Conservation (phyloP, 2,888 invertebrate genomes). For the Glomeris marginata region DNA sequence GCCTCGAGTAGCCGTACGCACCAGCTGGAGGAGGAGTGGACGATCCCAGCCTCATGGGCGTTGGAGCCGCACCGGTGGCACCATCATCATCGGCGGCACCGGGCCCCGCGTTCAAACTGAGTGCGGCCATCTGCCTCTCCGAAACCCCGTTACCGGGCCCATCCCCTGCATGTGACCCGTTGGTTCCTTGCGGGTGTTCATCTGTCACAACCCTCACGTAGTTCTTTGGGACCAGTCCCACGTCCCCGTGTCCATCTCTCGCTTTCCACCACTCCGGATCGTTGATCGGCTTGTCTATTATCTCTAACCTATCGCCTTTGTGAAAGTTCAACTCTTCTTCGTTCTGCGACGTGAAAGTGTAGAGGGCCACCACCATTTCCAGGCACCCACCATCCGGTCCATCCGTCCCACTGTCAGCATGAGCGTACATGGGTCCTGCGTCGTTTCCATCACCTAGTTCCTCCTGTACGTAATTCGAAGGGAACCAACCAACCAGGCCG, state of each 20-base stretch:
- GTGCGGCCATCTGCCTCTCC: conserved; percentile 8
- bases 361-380: conserved; percentile 88
- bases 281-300: conserved; percentile 85
- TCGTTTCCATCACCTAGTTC: conserved; percentile 37
- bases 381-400: conserved; percentile 29
- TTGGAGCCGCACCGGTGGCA: no score
- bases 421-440: conserved; percentile 79
- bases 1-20: conserved; percentile 37
- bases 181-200: conserved; percentile 5
- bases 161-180: conserved; percentile 15
- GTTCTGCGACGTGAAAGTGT: conserved; percentile 79
- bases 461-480: conserved; percentile 79
- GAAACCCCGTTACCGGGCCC: conserved; percentile 10
- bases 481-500: conserved; percentile 73
- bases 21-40: not conserved
- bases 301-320: conserved; percentile 90
- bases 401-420: conserved; percentile 68
- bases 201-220: conserved; percentile 54
- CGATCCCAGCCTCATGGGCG: conserved; percentile 11
- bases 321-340: conserved; percentile 93
- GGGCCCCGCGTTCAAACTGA: not conserved
- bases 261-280: conserved; percentile 99
- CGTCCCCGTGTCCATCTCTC: conserved; percentile 76
- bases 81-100: conserved; percentile 6
- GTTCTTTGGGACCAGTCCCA: conserved; percentile 89